Conservation (phyloP, 2,113 vertebrate genomes). For the Coracopsis vasa region DNA sequence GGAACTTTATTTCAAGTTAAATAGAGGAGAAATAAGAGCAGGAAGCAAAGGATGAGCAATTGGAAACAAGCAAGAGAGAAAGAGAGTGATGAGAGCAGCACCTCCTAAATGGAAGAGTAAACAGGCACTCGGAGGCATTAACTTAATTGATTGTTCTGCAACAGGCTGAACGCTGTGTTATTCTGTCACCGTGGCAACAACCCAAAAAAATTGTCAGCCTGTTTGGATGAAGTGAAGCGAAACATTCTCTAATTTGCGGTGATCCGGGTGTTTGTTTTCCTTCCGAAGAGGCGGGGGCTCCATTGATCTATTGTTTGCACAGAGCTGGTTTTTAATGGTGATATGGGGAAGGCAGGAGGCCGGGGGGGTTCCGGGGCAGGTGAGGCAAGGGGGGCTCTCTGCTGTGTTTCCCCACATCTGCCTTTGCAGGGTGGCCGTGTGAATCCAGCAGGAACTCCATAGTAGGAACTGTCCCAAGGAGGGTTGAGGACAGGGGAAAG, state of each 20-base stretch:
- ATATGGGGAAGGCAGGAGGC: neutral
- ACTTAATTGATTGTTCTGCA: conserved; percentile 91
- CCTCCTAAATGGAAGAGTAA: conserved; percentile 73
- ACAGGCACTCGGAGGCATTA: conserved; percentile 76
- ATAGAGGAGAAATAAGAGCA: neutral
- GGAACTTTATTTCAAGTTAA: neutral
- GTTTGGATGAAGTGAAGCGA: conserved; percentile 87
- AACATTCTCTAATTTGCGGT: conserved; percentile 87
- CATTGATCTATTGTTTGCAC: conserved; percentile 67
- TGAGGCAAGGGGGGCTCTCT: neutral
- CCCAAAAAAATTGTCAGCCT: conserved; percentile 82
- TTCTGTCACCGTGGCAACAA: conserved; percentile 86
- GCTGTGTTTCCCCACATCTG: neutral
- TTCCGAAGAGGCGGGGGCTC: conserved; percentile 61
- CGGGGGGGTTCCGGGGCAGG: neutral
- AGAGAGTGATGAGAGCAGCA: conserved; percentile 2
- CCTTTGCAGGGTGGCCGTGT: neutral
- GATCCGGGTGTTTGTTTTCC: conserved; percentile 75
- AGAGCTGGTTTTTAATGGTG: neutral
- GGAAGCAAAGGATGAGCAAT: conserved; percentile 24
- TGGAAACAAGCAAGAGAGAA: conserved; percentile 6
- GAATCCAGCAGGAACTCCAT: neutral
- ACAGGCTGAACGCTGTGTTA: conserved; percentile 85
- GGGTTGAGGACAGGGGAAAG: neutral
- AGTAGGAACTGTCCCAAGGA: neutral